These are phyloP conservation scores for Sparus aurata DNA, from an alignment of 2,797 vertebrate genomes.

Conservation along the genomic window DNA sequence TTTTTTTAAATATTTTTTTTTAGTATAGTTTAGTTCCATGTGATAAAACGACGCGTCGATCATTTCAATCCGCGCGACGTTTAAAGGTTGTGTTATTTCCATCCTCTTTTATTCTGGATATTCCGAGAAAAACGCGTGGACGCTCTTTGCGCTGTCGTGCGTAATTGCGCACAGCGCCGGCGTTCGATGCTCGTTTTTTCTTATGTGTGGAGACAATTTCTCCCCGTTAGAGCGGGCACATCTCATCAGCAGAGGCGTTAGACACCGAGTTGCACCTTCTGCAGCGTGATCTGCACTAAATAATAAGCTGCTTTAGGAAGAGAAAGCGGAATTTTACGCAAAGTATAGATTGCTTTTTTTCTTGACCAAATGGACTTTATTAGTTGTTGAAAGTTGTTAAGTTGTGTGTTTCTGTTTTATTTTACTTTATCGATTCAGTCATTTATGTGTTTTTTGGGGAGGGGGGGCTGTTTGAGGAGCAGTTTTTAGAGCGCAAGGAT, in stretches of 20 bases:
- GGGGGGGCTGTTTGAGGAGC: neutral
- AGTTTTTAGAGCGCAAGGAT: neutral
- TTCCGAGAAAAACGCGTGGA: neutral
- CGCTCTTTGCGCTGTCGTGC: constrained; percentile 14
- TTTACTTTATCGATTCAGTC: neutral
- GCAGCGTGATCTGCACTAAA: neutral
- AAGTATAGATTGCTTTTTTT: neutral
- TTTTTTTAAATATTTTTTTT: constrained; percentile 3
- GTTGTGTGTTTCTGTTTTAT: neutral
- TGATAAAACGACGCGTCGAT: neutral
- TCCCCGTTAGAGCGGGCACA: neutral
- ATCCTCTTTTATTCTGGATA: neutral
- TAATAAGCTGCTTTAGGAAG: neutral
- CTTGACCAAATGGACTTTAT: neutral
- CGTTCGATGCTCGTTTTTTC: neutral
- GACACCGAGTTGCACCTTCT: neutral
- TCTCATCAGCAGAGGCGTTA: neutral
- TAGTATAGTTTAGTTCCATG: neutral
- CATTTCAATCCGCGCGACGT: neutral
- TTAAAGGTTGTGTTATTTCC: neutral
- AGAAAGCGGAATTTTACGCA: neutral
- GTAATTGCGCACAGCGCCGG: constrained; percentile 68
- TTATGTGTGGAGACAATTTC: neutral
- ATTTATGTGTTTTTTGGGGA: neutral
- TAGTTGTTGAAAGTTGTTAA: neutral